Conservation (phyloP, 2,113 vertebrate species). For the Myiozetetes cayanensis region DNA sequence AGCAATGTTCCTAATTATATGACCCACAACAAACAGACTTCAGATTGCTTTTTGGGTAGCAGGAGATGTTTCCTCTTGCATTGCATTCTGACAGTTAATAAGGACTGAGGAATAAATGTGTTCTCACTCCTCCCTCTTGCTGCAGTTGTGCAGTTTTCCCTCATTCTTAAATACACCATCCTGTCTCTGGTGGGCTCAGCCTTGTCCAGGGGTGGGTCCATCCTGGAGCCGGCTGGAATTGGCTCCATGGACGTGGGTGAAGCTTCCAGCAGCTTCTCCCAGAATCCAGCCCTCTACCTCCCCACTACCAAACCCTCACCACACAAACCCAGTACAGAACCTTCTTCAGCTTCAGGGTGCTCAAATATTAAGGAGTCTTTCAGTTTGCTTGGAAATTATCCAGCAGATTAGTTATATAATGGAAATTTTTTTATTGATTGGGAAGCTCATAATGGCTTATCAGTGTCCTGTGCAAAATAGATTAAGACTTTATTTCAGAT, state of each 20-base stretch:
- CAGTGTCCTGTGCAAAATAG: neutral
- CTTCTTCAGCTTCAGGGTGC: neutral
- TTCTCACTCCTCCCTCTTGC: neutral
- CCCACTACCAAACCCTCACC: neutral
- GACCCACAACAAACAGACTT: constrained; percentile 55
- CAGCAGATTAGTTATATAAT: neutral
- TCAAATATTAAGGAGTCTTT: neutral
- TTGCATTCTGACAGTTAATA: constrained; percentile 49
- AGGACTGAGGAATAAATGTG: constrained; percentile 58
- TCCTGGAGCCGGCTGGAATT: neutral
- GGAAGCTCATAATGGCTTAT: neutral
- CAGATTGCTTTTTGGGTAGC: constrained; percentile 52
- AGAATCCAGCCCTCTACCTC: neutral
- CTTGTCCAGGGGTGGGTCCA: neutral
- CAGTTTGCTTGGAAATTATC: neutral
- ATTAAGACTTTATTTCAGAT: neutral
- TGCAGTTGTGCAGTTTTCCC: neutral
- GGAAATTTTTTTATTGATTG: neutral
- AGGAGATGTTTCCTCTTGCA: constrained; percentile 12
- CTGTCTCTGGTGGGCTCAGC: neutral
- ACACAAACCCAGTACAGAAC: neutral
- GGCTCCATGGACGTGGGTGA: neutral
- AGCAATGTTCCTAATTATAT: constrained; percentile 60
- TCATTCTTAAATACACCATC: neutral
- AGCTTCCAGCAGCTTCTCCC: neutral